Base-by-base conservation (phyloP, 2,888 invertebrate genomes). In the Crematogaster levior region DNA sequence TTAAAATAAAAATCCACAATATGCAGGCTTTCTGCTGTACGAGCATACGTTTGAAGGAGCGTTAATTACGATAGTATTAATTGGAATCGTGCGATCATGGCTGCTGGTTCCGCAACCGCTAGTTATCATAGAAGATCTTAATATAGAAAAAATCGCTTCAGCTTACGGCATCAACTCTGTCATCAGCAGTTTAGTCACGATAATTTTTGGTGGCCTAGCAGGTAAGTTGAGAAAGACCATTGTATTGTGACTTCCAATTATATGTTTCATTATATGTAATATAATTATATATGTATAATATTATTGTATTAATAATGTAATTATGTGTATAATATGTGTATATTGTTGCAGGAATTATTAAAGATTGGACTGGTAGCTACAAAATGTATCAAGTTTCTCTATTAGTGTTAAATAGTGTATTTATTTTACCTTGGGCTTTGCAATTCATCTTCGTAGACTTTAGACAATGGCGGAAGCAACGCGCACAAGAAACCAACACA, bases 121-220 rank as follows among this genome's bases (percentile, higher is more conserved):
- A 15, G 95, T 97, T 3, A 96, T 97, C 70, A 96, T 97, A 46
- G 97, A 96, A 84, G 95, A 96, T 81, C 96, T 97, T 73, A 95
- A 96, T 0, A 96, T 96, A 1, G 96, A 97, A 68, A 95, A 96
- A 89, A 97, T 97, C 90, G 96, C 97, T 9, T 96, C 97, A 0
- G 97, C 97, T 0, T 96, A 97, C 90, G 97, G 97, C 0, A 94
- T 97, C 56, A 97, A 96, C 90, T 97, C 97, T 92, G 95, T 97
- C 34, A 96, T 97, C 82, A 96, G 96, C 85, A 97, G 97, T 1
- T 94, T 96, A 37, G 95, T 96, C 6, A 96, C 96, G 93, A 95
- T 97, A 46, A 88, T 96, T n/a, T 96, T 97, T 79, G 97, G 97
- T 68, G 96, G 97, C 1, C 92, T 97, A 81, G 96, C 97, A 89